Evolutionary conservation across 1,140 invertebrate species (phyloP), one percentile per base, ranked within the genome.

Genomic region (Neodiprion virginianus): DNA sequence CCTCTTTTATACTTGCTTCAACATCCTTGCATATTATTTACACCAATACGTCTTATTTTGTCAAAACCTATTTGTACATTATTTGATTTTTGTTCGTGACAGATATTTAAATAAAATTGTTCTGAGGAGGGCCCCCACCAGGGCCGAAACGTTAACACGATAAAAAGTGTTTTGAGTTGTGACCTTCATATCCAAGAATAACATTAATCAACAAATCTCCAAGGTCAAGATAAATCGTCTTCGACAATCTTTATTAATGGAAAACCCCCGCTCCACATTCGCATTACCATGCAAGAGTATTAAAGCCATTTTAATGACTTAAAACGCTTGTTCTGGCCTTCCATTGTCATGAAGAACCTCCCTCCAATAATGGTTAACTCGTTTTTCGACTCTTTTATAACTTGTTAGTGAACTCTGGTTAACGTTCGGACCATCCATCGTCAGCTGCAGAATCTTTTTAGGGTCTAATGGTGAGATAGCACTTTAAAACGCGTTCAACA

Each of bases 241-340:
- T n/a, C n/a, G 65, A 74, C 75, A 76, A 50, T 81, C 79, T 68
- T 74, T 66, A 50, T 80, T 80, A 2, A 81, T 70, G 12, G 78
- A 80, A 75, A 79, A 79, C 0, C 76, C 77, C 50, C 75, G 74
- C 67, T 81, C 78, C 23, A 79, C 28, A 53, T 28, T 49, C 8
- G 77, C 76, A 74, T 80, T 80, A 8, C 79, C 79, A 75, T 80
- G 78, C 65, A 74, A 79, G 8, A 76, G 53, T 65, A 74, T 73
- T 66, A 76, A 72, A 23, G 71, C 65, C 8, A 71, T 48, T 74
- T 76, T 21, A 23, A 72, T 66, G 67, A 48, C 47, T 8, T 65
- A 53, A 53, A 14, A 53, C 9, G 14, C 17, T 53, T 53, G 14
- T 14, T 53, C 8, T 53, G 14, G 50, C 14, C 14, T 53, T 9